Percentiles rank a stretch among this genome's conserved stretches.
Evolutionary conservation across 2,888 invertebrate species (phyloP).

Genomic region (Heliconius sara): DNA sequence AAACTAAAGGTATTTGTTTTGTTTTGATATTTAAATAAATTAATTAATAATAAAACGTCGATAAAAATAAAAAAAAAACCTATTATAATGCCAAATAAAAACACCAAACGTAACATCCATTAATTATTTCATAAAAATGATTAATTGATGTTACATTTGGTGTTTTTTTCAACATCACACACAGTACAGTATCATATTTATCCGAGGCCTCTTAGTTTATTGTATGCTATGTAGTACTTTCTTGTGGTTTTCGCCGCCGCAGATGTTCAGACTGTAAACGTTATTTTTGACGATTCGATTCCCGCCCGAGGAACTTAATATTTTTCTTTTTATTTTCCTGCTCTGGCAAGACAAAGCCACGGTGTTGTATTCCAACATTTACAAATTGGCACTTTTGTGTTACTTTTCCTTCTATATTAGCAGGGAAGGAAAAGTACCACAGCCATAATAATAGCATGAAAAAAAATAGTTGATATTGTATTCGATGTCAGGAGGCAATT

Average conservation of each 20-base stretch:
- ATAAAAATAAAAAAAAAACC: neutral
- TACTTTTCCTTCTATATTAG: too few relatives aligned
- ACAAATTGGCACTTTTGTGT: neutral
- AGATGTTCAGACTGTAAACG: too few relatives aligned
- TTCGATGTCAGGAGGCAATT: conserved; percentile 63
- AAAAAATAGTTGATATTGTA: neutral
- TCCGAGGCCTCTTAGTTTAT: neutral
- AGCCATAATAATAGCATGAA: neutral
- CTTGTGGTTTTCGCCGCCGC: too few relatives aligned
- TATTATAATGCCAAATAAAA: neutral
- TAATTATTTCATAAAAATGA: neutral
- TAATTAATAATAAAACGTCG: neutral
- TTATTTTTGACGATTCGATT: neutral
- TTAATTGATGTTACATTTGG: neutral
- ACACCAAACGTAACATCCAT: too few relatives aligned
- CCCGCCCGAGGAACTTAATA: neutral
- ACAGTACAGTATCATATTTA: neutral
- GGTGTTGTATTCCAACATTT: too few relatives aligned
- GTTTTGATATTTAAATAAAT: neutral
- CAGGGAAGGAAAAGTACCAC: too few relatives aligned
- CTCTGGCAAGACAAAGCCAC: neutral
- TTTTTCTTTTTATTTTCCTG: neutral
- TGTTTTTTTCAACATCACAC: neutral
- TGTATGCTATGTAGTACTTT: neutral
- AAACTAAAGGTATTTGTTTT: conserved; percentile 70